These are phyloP conservation scores for Chelonus formosanus DNA, from an alignment of 2,888 invertebrate species.

Conservation along the genomic window DNA sequence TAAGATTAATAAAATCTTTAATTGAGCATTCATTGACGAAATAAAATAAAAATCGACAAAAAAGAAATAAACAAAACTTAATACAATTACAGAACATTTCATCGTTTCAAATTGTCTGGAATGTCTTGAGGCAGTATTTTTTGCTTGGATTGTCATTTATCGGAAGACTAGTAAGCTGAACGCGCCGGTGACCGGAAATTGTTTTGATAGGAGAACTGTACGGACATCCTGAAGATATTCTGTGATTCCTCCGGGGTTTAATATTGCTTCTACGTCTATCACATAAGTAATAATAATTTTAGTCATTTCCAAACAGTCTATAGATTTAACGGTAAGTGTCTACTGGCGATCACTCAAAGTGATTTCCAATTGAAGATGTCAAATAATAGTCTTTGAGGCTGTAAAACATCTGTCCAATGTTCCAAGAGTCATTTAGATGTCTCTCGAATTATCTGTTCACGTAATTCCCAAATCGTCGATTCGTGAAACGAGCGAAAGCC, in stretches of 20 bases:
- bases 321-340: too few relatives aligned
- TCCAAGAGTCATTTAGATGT: constrained; percentile 10
- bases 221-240: constrained; percentile 27
- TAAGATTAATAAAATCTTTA: too few relatives aligned
- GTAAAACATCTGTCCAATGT: constrained; percentile 5
- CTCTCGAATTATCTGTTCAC: constrained; percentile 18
- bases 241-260: constrained; percentile 25
- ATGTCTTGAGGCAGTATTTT: too few relatives aligned
- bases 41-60: too few relatives aligned
- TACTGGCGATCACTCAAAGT: constrained; percentile 3
- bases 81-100: too few relatives aligned
- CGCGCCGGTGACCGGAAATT: constrained; percentile 32
- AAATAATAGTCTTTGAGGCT: neutral
- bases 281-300: constrained; percentile 34
- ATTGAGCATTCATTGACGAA: too few relatives aligned
- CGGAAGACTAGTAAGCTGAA: constrained; percentile 11
- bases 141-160: too few relatives aligned
- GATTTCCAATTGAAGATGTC: constrained; percentile 19
- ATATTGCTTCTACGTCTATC: constrained; percentile 31
- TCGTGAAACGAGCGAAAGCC: constrained; percentile 35
- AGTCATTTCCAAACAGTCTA: constrained; percentile 11
- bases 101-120: too few relatives aligned
- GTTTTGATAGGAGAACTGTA: constrained; percentile 26
- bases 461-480: constrained; percentile 31
- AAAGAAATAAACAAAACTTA: too few relatives aligned